Base-by-base conservation (phyloP, 2,797 vertebrate species). In the Hybognathus amarus region DNA sequence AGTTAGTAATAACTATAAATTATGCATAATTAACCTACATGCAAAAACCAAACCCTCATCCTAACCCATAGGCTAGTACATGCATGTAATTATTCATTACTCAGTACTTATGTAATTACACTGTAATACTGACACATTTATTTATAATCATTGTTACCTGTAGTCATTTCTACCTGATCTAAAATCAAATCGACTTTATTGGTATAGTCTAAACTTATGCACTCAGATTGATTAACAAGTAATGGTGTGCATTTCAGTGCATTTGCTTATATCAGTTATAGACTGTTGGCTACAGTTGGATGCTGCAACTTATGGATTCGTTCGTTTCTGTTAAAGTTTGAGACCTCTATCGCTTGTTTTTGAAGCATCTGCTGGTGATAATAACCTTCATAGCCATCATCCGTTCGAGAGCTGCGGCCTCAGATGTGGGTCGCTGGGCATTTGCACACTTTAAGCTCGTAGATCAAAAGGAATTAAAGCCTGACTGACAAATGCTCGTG, bases 391-490 rank as follows among this genome's bases (percentile, higher is more conserved):
- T 75, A 71, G 73, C 84, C 85, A 83, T 85, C 76, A 36, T 80
- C 79, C 79, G 17, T 70, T 38, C 74, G 71, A 82, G 75, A 13
- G 78, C 42, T 80, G 77, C 18, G n/a, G 52, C 56, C 36, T 77
- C 71, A 36, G 84, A 88, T 87, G 90, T 90, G 92, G 90, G 87
- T 92, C 89, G 88, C 73, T 76, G 86, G 85, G 81, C 90, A 91
- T 93, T 93, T 92, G 91, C 91, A 90, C 89, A 69, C 89, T 91
- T 85, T 94, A 95, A 94, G 93, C 94, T 94, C 90, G 90, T 91
- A 92, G 92, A 93, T 95, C 92, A 94, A 92, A 93, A 93, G 95
- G 93, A 94, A 93, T 90, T 95, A 95, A 83, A 94, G 94, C 92
- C 92, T 93, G 74, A 93, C 93, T 93, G 93, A 91, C 91, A 91